Base-by-base conservation (phyloP, 92 coral and sea anemone genomes). In the Plumapathes pennacea region DNA sequence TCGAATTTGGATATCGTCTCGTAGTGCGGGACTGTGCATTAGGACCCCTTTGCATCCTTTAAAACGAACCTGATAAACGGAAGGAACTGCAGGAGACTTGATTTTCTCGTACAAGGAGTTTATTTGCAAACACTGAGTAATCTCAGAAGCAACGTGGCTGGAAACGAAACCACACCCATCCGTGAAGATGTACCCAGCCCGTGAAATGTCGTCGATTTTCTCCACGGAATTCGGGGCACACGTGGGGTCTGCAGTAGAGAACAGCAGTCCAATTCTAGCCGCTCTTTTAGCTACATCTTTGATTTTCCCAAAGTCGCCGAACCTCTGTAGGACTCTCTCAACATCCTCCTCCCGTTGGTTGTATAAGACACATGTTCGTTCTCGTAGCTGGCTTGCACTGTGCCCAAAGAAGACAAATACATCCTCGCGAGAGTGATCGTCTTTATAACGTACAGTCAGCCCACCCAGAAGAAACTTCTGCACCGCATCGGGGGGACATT, bases 161-260 rank as follows among this genome's bases (percentile, higher is more conserved):
- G 94, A 77, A 11, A 89, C 67, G 46, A 72, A 71, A 43, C 97
- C 97, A 76, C 97, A 89, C 1, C 97, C 97, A 38, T 89, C 97
- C 3, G 97, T 89, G 58, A 89, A 89, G 53, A 66, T 85, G 69
- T 85, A 75, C 14, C 48, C 67, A 41, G 80, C 55, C 13, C 77
- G 22, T 29, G 82, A 70, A 1, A 85, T 52, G 58, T 89, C 97
- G 10, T 71, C 77, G 20, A 80, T 81, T 3, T 85, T 83, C 3
- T 72, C 74, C 8, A 20, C 29, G 8, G 85, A 55, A 20, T 42
- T 11, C 5, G 52, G 39, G 8, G 40, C 57, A 45, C 77, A 76
- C 12, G 70, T 46, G 29, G 71, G 54, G 28, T 52, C 62, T 11
- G 90, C 89, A 6, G 97, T 86, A 14, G 97, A 89, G 28, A 89